Base-by-base conservation (phyloP, 2,797 vertebrate genomes). In the Danio tinwini region DNA sequence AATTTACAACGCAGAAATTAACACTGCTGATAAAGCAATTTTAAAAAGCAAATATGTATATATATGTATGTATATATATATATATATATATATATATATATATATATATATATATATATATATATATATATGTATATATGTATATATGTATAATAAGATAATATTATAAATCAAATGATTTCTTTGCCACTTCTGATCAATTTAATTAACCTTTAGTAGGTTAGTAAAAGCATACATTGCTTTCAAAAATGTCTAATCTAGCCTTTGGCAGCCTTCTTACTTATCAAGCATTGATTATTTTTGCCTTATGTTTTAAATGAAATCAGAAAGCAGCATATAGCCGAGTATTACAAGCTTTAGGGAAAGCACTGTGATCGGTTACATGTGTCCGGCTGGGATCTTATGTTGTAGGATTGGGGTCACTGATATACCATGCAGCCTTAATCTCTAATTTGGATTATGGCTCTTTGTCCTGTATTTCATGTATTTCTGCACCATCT, bases 381-480 rank as follows among this genome's bases (percentile, higher is more conserved):
- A 50, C 50, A 45, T 82, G 55, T 70, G 63, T 71, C 14, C 16
- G 6, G 55, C 0, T 55, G 21, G 12, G 49, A 19, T 17, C 55
- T 74, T 56, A 65, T 49, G 64, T 40, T n/a, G 7, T 37, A 47
- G 78, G 81, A 84, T 84, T 84, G 40, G 74, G 86, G 75, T 83
- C 81, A 82, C 58, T 71, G 6, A 70, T 82, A 68, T 71, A 64
- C 59, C 56, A 70, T 61, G 40, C 13, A 63, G 59, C 63, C 71
- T 29, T 81, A 81, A 86, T 82, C 80, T 76, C 74, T 79, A 65
- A 71, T 82, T 85, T 83, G 80, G 82, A 83, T 86, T 76, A 82
- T 64, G 62, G 69, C 42, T 37, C 17, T 62, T 71, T 83, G 53
- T n/a, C 44, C 59, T 82, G 14, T 8, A 64, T 68, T 79, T 59